Evolutionary conservation across 2,113 vertebrate genomes (phyloP), one percentile per base, ranked within the genome.

Genomic region (Calcarius ornatus): DNA sequence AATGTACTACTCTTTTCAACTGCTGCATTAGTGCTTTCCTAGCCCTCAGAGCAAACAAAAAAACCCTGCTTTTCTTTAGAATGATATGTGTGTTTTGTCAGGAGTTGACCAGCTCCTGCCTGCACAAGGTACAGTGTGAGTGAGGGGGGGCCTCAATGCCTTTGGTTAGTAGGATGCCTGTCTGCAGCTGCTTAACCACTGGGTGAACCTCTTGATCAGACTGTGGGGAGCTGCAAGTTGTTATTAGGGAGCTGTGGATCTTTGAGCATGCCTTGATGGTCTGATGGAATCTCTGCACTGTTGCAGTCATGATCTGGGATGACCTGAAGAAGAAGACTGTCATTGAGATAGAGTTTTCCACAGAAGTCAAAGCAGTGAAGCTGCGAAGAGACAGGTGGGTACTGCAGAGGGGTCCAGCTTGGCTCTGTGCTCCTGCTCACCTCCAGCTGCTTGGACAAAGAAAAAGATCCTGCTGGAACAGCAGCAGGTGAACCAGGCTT

Each of bases 311-410:
- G 99, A 99, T 99, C 97, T 99, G 99, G 99, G 99, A 99, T 75
- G 99, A 99, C 95, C 97, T 99, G 94, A 99, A 99, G 97, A 99
- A 99, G 98, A 99, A 99, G 97, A 99, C 99, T 0, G 99, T 99
- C 69, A 99, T 99, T 51, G 99, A 99, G 96, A 99, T 99, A 3
- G 99, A 99, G 94, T 99, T 99, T 97, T 99, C 99, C 17, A 99
- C 99, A 23, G 99, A 99, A 96, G 99, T 99, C 72, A 99, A 99
- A 97, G 99, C 99, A 2, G 99, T 99, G 92, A 99, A 99, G 90
- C 97, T 99, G 95, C 98, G 99, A 72, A 98, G 99, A 84, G 99
- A 99, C 94, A 98, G 99, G 99, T 99, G 50, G 65, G 96, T 88
- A 15, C 30, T 51, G 19, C 5, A 70, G 31, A 28, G 1, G 18